Percentiles rank a stretch among this genome's conserved stretches.
Evolutionary conservation across 2,113 vertebrate species (phyloP).

Genomic region (Dolichotis patagonum): DNA sequence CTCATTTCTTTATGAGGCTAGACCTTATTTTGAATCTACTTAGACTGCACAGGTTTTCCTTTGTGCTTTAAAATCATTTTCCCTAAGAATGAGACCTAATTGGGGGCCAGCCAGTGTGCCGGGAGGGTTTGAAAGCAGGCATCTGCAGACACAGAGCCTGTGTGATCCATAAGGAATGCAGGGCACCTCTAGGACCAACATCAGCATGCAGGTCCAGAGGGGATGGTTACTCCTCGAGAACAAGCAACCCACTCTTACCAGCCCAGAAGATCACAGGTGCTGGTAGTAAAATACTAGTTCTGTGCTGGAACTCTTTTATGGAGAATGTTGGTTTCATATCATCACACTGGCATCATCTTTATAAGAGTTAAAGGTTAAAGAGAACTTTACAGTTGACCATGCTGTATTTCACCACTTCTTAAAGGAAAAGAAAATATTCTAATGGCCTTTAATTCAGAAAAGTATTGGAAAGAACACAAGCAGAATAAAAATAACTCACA

Average conservation of each 20-base stretch:
- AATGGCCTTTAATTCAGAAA: background rate
- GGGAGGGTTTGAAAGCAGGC: background rate
- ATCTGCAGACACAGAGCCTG: fast-evolving
- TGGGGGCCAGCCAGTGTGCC: too few relatives aligned
- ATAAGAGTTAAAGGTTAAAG: background rate
- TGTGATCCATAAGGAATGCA: background rate
- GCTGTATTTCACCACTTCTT: background rate
- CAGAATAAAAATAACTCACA: background rate
- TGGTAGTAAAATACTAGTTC: background rate
- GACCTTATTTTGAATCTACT: background rate
- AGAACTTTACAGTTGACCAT: background rate
- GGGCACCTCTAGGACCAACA: too few relatives aligned
- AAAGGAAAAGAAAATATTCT: background rate
- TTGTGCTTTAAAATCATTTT: slow-evolving; percentile 27
- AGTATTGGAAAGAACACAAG: background rate
- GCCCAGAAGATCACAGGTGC: background rate
- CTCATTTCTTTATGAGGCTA: background rate
- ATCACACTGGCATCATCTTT: background rate
- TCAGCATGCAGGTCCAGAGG: too few relatives aligned
- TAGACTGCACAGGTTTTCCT: background rate
- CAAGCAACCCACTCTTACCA: background rate
- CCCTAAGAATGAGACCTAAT: background rate
- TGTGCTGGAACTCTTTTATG: background rate
- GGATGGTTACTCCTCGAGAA: background rate
- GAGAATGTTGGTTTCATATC: background rate